Evolutionary conservation across 2,888 invertebrate genomes (phyloP).

Genomic region (Masnerella sp.): DNA sequence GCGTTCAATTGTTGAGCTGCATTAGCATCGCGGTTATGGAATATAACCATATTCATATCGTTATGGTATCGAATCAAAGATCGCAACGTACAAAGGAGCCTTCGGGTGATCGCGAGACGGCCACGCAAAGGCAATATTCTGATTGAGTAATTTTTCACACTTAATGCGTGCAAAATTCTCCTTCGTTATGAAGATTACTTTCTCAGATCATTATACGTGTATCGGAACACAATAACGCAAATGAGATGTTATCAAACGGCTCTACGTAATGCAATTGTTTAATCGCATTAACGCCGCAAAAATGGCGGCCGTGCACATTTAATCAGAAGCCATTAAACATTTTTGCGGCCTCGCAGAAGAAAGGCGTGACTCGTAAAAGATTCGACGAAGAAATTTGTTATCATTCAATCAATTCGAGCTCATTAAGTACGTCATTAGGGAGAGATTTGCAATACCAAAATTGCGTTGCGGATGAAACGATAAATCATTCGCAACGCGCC

Average conservation of each 20-base stretch:
- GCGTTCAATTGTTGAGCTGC: conserved; percentile 41
- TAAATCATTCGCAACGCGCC: too few species aligned
- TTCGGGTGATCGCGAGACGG: conserved; percentile 19
- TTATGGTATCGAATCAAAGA: conserved; percentile 33
- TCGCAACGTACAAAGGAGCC: conserved; percentile 23
- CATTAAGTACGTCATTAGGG: too few species aligned
- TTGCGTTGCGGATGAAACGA: too few species aligned
- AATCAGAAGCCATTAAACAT: background rate
- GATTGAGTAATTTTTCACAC: conserved; percentile 55
- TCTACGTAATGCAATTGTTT: too few species aligned
- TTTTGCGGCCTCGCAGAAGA: too few species aligned
- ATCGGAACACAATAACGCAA: conserved; percentile 22
- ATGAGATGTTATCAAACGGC: too few species aligned
- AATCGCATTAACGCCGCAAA: too few species aligned
- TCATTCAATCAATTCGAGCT: too few species aligned
- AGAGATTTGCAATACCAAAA: too few species aligned
- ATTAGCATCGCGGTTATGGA: too few species aligned
- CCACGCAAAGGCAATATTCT: conserved; percentile 15
- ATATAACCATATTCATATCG: conserved; percentile 40
- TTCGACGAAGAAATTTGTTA: too few species aligned
- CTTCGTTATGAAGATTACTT: conserved; percentile 18
- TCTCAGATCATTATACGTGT: conserved; percentile 22
- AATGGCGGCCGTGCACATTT: background rate
- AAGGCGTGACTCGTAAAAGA: too few species aligned
- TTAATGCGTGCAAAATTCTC: conserved; percentile 33